Evolutionary conservation across 2,888 invertebrate species (phyloP).

Genomic region (Tribolium freemani): DNA sequence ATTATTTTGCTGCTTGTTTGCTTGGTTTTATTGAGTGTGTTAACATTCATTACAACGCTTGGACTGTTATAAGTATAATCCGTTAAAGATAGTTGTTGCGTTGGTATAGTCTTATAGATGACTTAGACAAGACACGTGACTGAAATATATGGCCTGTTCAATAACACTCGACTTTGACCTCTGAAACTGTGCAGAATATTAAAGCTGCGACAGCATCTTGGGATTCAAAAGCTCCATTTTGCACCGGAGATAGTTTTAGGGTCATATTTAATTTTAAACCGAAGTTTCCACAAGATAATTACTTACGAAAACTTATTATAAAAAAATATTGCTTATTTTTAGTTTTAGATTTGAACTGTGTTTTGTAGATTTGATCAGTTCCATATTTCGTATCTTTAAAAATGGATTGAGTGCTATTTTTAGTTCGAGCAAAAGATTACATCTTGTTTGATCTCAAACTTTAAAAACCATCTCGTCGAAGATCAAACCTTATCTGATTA

Average conservation of each 20-base stretch:
- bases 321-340: too few species aligned
- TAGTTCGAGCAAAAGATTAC: not conserved
- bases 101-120: slow-evolving; percentile 44
- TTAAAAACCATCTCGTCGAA: not conserved
- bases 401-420: not conserved
- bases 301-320: too few species aligned
- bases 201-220: slow-evolving; percentile 38
- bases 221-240: slow-evolving; percentile 22
- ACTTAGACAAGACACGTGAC: slow-evolving; percentile 47
- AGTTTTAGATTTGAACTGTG: not conserved
- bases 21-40: not conserved
- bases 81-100: slow-evolving; percentile 45
- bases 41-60: slow-evolving; percentile 27
- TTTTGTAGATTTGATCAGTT: not conserved
- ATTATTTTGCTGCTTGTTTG: too few species aligned
- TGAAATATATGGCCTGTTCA: slow-evolving; percentile 45
- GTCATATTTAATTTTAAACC: too few species aligned
- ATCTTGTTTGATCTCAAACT: not conserved
- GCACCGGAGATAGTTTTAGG: too few species aligned
- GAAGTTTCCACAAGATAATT: too few species aligned
- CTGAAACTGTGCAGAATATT: slow-evolving; percentile 40
- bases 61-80: slow-evolving; percentile 33
- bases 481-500: too few species aligned
- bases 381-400: not conserved
- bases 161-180: slow-evolving; percentile 47